Evolutionary conservation across 2,888 invertebrate genomes (phyloP).

Genomic region (Erebia aethiops): DNA sequence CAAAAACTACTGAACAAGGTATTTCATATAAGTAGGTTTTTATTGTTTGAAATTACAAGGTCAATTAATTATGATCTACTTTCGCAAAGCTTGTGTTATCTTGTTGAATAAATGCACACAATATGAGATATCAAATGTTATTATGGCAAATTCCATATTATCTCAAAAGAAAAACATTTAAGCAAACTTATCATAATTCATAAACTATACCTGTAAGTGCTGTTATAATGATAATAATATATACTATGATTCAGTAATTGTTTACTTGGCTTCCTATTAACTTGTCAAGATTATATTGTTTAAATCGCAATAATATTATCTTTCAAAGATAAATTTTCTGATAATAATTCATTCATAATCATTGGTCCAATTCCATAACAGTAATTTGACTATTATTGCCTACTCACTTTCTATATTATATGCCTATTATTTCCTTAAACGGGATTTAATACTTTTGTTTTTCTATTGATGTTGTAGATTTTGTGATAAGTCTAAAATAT

Average conservation of each 20-base stretch:
- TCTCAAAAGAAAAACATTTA: background rate
- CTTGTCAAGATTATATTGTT: background rate
- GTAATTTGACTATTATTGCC: background rate
- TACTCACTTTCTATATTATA: background rate
- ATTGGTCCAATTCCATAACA: constrained; percentile 5
- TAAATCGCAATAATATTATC: background rate
- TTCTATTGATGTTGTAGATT: too few relatives aligned
- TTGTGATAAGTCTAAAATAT: too few relatives aligned
- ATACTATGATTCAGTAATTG: background rate
- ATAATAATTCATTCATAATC: background rate
- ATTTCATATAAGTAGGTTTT: background rate
- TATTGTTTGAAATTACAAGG: background rate
- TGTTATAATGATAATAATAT: background rate
- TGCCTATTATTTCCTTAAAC: background rate
- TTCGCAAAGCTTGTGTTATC: background rate
- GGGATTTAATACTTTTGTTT: too few relatives aligned
- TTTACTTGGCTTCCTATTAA: background rate
- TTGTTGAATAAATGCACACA: background rate
- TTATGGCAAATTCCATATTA: background rate
- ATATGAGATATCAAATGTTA: background rate
- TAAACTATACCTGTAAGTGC: background rate
- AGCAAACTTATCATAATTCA: background rate
- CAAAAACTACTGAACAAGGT: background rate
- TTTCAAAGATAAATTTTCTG: too few relatives aligned
- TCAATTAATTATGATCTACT: background rate